Percentiles rank a stretch among this genome's conserved stretches.
Evolutionary conservation across 1,140 invertebrate species (phyloP).

Genomic region (Penaeus chinensis): DNA sequence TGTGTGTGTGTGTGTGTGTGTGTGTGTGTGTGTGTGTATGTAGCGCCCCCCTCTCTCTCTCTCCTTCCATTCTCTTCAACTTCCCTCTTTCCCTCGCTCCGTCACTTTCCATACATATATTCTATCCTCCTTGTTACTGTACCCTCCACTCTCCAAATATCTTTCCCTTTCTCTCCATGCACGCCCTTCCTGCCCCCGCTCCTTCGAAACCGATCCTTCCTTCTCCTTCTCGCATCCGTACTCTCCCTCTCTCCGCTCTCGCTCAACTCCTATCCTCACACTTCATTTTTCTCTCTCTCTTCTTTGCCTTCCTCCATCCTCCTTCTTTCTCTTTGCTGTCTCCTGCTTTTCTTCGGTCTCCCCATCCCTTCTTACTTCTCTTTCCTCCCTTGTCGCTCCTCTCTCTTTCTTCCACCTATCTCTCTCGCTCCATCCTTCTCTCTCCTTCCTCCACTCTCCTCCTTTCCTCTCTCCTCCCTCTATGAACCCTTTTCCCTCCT

Average conservation of each 20-base stretch:
- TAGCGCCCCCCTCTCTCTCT: neutral
- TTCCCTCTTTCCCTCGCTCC: constrained; percentile 1
- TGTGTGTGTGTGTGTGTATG: neutral
- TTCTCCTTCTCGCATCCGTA: neutral
- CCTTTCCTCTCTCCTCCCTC: neutral
- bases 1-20: too few relatives aligned
- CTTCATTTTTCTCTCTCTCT: neutral
- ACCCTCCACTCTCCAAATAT: too few relatives aligned
- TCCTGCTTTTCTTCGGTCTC: neutral
- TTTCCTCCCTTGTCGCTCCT: constrained; percentile 6
- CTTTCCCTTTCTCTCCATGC: too few relatives aligned
- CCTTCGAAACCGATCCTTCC: too few relatives aligned
- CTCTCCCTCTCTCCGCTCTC: constrained; percentile 2
- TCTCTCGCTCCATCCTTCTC: neutral
- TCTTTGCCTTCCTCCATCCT: neutral
- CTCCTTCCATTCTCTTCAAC: neutral
- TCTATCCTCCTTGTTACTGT: too few relatives aligned
- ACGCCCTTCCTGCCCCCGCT: too few relatives aligned
- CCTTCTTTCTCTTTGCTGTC: neutral
- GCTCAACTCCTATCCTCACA: constrained; percentile 1
- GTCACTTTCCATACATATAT: too few relatives aligned
- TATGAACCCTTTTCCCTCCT: neutral
- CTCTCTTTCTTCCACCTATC: neutral
- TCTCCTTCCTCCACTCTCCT: neutral
- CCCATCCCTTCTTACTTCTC: neutral